Evolutionary conservation across 37 sponge, comb jelly and placozoan genomes (phyloP).

Genomic region (Ephydatia muelleri): DNA sequence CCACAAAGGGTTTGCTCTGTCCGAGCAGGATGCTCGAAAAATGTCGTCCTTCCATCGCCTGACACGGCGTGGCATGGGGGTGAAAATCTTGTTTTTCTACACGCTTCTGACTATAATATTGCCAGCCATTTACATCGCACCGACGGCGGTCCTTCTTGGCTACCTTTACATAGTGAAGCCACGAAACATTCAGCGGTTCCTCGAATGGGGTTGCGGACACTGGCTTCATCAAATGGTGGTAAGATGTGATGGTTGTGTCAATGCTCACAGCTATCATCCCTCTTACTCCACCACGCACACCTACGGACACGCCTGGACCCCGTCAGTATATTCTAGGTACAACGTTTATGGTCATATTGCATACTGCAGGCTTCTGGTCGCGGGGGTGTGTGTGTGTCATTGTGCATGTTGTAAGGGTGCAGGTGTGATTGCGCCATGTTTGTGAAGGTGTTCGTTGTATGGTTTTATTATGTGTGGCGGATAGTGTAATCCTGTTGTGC

Average conservation of each 20-base stretch:
- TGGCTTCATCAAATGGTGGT: conserved; percentile 15
- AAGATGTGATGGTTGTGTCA: not conserved
- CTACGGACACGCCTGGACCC: not conserved
- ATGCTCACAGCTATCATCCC: not conserved
- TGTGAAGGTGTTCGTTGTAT: too few species aligned
- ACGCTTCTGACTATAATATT: not conserved
- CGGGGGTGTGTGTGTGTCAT: too few species aligned
- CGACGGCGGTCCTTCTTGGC: not conserved
- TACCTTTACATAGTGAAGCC: conserved; percentile 6
- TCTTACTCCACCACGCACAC: not conserved
- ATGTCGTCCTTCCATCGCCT: conserved; percentile 6
- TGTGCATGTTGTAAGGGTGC: too few species aligned
- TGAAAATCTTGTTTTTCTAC: not conserved
- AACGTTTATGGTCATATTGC: too few species aligned
- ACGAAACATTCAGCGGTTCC: not conserved
- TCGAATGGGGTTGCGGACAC: conserved; percentile 8
- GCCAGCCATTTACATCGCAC: not conserved
- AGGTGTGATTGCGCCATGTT: too few species aligned
- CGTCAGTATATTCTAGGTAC: too few species aligned
- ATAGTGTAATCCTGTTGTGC: too few species aligned
- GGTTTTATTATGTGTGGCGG: too few species aligned
- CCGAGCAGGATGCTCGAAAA: not conserved
- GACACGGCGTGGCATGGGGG: not conserved
- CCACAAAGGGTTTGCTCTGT: not conserved
- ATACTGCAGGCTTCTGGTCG: too few species aligned